phyloP scores from a whole-genome alignment of 2,888 invertebrate species.

The Sarcophaga subvicina region DNA sequence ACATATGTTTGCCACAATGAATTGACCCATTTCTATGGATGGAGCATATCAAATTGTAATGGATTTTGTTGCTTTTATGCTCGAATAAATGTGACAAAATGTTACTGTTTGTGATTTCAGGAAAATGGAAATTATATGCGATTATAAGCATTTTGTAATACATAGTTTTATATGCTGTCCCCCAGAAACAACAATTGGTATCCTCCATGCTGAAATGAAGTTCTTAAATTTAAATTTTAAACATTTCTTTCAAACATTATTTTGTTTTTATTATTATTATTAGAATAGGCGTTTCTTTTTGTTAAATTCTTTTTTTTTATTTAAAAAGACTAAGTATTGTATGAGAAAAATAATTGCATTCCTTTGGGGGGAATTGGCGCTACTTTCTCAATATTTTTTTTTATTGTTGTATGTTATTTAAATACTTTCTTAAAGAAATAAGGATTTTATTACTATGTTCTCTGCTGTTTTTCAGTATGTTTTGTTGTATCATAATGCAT shows the following conservation, averaged over 20 bases:
- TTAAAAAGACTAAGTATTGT: slow-evolving; percentile 36
- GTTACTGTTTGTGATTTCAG: no score
- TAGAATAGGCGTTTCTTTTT: slow-evolving; percentile 33
- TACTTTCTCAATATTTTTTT: slow-evolving; percentile 32
- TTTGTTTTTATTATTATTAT: neutral
- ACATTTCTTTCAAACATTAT: slow-evolving; percentile 38
- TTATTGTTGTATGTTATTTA: slow-evolving; percentile 31
- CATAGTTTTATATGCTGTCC: no score
- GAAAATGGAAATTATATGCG: no score
- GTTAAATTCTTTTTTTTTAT: slow-evolving; percentile 4
- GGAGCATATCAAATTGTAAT: neutral
- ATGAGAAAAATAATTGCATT: slow-evolving; percentile 37
- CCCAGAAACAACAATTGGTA: no score
- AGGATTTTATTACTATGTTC: slow-evolving; percentile 24
- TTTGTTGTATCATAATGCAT: slow-evolving; percentile 2
- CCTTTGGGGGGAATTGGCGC: neutral
- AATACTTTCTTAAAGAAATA: slow-evolving; percentile 59
- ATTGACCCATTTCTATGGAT: neutral
- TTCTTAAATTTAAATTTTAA: slow-evolving; percentile 12
- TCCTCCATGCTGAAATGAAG: neutral
- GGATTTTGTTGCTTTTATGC: neutral
- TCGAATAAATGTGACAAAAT: neutral
- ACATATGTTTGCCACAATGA: slow-evolving; percentile 8
- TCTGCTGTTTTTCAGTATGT: slow-evolving; percentile 6
- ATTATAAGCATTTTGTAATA: no score